Evolutionary conservation across 2,888 invertebrate species (phyloP), one percentile per base, ranked within the genome.

Genomic region (Erebia epiphron): DNA sequence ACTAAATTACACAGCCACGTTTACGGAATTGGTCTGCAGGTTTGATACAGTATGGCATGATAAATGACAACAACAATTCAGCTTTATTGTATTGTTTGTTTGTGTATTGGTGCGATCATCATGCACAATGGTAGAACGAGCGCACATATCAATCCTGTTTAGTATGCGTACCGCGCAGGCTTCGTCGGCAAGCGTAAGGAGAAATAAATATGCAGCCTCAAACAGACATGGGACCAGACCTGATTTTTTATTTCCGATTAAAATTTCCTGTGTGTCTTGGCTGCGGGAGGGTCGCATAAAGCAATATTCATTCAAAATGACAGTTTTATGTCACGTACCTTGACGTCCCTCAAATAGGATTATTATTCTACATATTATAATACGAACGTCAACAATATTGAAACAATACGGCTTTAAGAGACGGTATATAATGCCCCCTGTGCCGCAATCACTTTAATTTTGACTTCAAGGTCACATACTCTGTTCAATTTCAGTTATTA

Each of bases 141-240:
- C 69, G 65, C 60, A 67, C 60, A 54, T 43, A 26, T 60, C 67
- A 49, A 26, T 35, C n/a, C 69, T 60, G 13, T 83, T 90, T 81
- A 79, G 77, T 79, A 90, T 89, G 83, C 90, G 70, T 60, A 69
- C 72, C 77, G 78, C 79, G 79, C 75, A 67, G 61, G 72, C 35
- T 21, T 72, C 66, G 70, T 70, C 79, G 78, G 81, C 86, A 86
- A 86, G 78, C 78, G 81, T 86, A 86, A 87, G 78, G 83, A 84
- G 83, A 80, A 86, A 87, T 89, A 85, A 80, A 83, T 80, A 87
- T 86, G 83, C 86, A 78, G 73, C 75, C 77, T 79, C 75, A 74
- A 63, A 67, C 72, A 57, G 66, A 66, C 66, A 57, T 73, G 69
- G 64, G 66, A 68, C 74, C 70, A 54, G 68, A 72, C 66, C 73